Base-by-base conservation (phyloP, 2,797 vertebrate genomes). In the Myripristis jacobus region DNA sequence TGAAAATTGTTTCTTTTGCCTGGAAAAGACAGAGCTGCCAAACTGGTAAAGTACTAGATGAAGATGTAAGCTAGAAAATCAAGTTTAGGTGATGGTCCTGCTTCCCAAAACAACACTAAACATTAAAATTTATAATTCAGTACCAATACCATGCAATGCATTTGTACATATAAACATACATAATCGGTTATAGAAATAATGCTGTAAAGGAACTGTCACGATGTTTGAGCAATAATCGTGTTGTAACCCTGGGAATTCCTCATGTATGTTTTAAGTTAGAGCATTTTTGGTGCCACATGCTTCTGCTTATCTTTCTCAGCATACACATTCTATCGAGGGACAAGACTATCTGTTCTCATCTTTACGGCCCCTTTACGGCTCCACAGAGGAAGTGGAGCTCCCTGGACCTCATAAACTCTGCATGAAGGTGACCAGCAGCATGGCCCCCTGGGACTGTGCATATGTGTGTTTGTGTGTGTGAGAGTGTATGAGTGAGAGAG, bases 361-460 rank as follows among this genome's bases (percentile, higher is more conserved):
- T 89, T 88, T 84, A 88, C 62, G 19, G 78, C 54, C 44, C 31
- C 25, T 87, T 90, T 78, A 88, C 52, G 34, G 73, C 77, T 73
- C 79, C 89, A 82, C 41, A 0, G 83, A 75, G 88, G 72, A 86
- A 66, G 57, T 24, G 2, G 53, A 75, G 73, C 62, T 47, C 59
- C 73, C 59, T 29, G 57, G 63, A 86, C 74, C 74, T 87, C 87
- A 86, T 90, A 83, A 91, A 91, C 79, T 57, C 82, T 73, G 66
- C 78, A 72, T 29, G 77, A 81, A 79, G n/a, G 69, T 47, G 53
- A 68, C 82, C 71, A 65, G 70, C 52, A 75, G 64, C 68, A 10
- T 38, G 64, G 80, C 77, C 87, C n/a, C 76, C 0, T 7, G 47
- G 59, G 82, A 75, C 36, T 29, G 24, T 13, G 9, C 51, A 19